phyloP scores from a whole-genome alignment of 2,888 invertebrate species.

The Chorisops tibialis region DNA sequence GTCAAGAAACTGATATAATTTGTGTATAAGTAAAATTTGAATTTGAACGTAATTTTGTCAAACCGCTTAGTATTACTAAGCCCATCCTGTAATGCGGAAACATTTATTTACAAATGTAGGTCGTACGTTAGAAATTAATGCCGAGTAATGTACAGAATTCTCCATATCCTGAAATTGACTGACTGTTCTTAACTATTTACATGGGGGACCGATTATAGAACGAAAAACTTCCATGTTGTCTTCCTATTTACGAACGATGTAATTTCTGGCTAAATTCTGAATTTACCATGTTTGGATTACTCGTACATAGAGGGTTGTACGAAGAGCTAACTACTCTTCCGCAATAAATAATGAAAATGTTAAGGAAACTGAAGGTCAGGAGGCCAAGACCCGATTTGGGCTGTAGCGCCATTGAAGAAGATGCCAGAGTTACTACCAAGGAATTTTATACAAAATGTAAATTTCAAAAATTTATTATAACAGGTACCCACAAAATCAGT shows the following conservation, averaged over 20 bases:
- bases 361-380: too few relatives aligned
- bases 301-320: constrained; percentile 6
- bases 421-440: too few relatives aligned
- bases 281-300: constrained; percentile 22
- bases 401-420: too few relatives aligned
- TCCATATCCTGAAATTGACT: constrained; percentile 8
- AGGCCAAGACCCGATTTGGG: too few relatives aligned
- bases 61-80: constrained; percentile 1
- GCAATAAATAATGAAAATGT: too few relatives aligned
- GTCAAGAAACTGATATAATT: constrained; percentile 1
- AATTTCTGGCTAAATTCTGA: constrained; percentile 22
- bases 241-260: constrained; percentile 4
- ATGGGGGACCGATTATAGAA: background rate
- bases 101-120: background rate
- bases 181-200: constrained; percentile 25
- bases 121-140: background rate
- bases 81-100: background rate
- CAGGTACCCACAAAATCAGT: too few relatives aligned
- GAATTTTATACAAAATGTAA: too few relatives aligned
- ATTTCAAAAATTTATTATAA: too few relatives aligned
- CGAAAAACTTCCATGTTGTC: background rate
- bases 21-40: background rate
- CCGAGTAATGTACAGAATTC: constrained; percentile 24
- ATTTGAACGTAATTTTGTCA: constrained; percentile 26
- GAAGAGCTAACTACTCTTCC: too few relatives aligned